A percentile compares a stretch with the other conserved stretches of the same genome.
These are phyloP conservation scores for Netta rufina DNA, from an alignment of 2,797 vertebrate genomes.

Conservation along the genomic window DNA sequence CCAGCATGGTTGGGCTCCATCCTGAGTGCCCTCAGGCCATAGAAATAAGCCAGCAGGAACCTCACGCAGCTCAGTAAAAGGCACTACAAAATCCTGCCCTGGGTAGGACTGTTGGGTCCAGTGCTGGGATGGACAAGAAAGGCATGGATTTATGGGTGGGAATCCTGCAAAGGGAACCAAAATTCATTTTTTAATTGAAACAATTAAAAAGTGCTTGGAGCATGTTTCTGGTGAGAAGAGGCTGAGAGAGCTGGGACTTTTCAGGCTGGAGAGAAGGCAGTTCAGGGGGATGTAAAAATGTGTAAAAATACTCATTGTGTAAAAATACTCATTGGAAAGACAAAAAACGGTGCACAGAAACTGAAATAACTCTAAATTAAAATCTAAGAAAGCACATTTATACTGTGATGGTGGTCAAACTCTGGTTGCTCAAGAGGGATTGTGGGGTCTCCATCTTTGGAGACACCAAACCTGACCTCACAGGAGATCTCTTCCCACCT, in stretches of 20 bases:
- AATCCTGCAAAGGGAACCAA: neutral
- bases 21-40: neutral
- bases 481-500: neutral
- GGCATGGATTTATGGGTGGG: neutral
- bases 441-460: neutral
- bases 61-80: neutral
- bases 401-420: neutral
- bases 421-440: neutral
- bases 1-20: neutral
- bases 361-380: neutral
- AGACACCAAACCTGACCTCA: neutral
- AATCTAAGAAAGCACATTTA: neutral
- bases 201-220: neutral
- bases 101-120: neutral
- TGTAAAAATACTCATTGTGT: neutral
- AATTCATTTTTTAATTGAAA: neutral
- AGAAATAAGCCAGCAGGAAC: neutral
- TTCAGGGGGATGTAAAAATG: neutral
- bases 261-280: neutral
- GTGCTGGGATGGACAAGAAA: neutral
- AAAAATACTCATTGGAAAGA: neutral
- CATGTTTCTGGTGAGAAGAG: neutral
- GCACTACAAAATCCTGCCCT: neutral
- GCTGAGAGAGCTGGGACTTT: neutral
- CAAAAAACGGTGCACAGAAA: neutral